Base-by-base conservation (phyloP, 2,113 vertebrate species). In the Glaucomys volans region DNA sequence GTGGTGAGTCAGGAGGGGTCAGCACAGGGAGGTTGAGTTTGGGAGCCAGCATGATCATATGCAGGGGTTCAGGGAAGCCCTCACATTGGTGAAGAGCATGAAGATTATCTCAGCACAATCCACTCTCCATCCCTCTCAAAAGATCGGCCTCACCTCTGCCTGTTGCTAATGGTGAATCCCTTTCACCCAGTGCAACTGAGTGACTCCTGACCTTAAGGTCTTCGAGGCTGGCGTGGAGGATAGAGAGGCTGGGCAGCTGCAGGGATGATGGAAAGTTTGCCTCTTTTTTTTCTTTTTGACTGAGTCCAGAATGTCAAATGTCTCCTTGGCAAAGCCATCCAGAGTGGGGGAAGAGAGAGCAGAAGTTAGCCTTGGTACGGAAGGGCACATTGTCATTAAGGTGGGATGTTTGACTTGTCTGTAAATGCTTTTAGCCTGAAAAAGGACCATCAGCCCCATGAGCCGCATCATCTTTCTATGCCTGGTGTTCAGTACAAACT, bases 401-500 rank as follows among this genome's bases (percentile, higher is more conserved):
- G 20, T 0, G 12, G 85, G 6, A 12, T 52, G 26, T 42, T 44
- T 80, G 67, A 24, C 44, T 28, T 54, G 50, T 66, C n/a, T 18
- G 4, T 62, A 62, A 84, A 22, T 5, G 28, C 24, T 67, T 82
- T 57, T 32, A 35, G 26, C 3, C 24, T 42, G 44, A 40, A 8
- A 6, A 12, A 9, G 5, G 1, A 8, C 52, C 35, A 2, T 30
- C n/a, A 9, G 42, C 0, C 32, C 35, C 30, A 24, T 14, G 12
- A 47, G 4, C 13, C 1, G 0, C 0, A 8, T 30, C 17, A 0
- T 10, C 30, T 30, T 50, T 35, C 0, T 2, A 0, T 44, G 28
- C 40, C 62, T 54, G 14, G 40, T 0, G 20, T 42, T 67, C 4
- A 2, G 22, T 14, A 22, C 14, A 5, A 59, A 62, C 35, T 5